These are phyloP conservation scores for Cecidostiba fungosa DNA, from an alignment of 2,888 invertebrate species.

Conservation along the genomic window DNA sequence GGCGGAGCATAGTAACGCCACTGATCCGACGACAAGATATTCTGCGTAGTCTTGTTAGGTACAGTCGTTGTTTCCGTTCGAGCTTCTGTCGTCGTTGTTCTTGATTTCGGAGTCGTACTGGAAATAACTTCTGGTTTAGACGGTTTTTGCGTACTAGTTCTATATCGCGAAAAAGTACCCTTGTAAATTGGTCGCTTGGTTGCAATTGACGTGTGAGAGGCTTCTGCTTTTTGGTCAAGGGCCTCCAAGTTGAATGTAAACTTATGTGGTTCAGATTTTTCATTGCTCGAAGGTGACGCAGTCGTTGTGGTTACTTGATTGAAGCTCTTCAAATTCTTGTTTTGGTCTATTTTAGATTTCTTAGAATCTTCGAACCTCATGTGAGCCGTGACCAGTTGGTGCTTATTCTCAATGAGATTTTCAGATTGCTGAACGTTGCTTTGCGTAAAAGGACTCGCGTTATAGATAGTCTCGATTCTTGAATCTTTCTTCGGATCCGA, in stretches of 20 bases:
- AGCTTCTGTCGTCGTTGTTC: constrained; percentile 28
- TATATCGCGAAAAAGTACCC: constrained; percentile 61
- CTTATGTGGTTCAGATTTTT: constrained; percentile 69
- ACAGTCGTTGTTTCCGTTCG: constrained; percentile 69
- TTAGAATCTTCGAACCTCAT: constrained; percentile 39
- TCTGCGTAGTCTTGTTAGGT: constrained; percentile 68
- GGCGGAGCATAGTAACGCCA: constrained; percentile 80
- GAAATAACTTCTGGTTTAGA: constrained; percentile 69
- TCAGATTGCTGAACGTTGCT: constrained; percentile 29
- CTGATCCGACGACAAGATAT: constrained; percentile 72
- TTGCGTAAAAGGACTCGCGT: constrained; percentile 8
- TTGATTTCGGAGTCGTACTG: constrained; percentile 59
- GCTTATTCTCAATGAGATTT: constrained; percentile 42
- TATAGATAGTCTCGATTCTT: constrained; percentile 18
- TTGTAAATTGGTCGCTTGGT: constrained; percentile 62
- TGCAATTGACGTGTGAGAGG: constrained; percentile 58
- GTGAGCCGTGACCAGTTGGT: constrained; percentile 38
- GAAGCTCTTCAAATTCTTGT: neutral
- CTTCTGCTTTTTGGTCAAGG: constrained; percentile 62
- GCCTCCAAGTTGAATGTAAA: constrained; percentile 74
- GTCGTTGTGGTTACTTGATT: neutral
- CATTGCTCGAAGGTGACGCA: neutral
- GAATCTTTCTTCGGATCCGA: constrained; percentile 57
- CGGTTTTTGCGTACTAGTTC: constrained; percentile 55
- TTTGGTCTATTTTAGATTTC: neutral